Percentiles rank a stretch among this genome's conserved stretches.
These are phyloP conservation scores for Probosciger aterrimus DNA, from an alignment of 2,113 vertebrate genomes.

Conservation along the genomic window DNA sequence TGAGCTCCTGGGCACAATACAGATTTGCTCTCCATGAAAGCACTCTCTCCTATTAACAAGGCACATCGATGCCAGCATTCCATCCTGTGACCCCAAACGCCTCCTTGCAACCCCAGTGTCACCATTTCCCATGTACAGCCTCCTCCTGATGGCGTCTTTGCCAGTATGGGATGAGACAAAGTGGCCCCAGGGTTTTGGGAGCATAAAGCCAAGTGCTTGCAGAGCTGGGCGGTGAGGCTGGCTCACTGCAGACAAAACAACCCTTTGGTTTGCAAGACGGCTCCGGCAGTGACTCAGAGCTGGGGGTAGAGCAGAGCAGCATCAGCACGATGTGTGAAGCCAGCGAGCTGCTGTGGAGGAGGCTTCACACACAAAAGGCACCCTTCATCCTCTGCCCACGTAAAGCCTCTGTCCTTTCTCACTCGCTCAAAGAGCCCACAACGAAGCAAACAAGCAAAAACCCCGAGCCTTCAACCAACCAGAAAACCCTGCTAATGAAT, in stretches of 20 bases:
- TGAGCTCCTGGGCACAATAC: background rate
- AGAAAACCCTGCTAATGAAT: background rate
- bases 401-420: background rate
- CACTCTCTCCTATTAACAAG: background rate
- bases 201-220: background rate
- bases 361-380: background rate
- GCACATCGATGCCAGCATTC: rapidly evolving
- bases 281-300: slow-evolving; percentile 31
- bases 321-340: background rate
- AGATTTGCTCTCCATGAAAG: background rate
- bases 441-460: background rate
- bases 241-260: background rate
- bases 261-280: background rate
- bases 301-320: background rate
- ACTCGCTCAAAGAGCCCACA: background rate
- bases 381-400: background rate
- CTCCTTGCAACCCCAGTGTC: background rate
- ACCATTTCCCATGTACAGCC: background rate
- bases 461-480: background rate
- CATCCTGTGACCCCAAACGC: background rate
- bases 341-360: background rate
- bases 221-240: background rate
- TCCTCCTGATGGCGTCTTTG: rapidly evolving
- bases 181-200: background rate
- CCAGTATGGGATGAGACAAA: rapidly evolving